Conservation (phyloP, 2,113 vertebrate species). For the Todiramphus saurophagus region DNA sequence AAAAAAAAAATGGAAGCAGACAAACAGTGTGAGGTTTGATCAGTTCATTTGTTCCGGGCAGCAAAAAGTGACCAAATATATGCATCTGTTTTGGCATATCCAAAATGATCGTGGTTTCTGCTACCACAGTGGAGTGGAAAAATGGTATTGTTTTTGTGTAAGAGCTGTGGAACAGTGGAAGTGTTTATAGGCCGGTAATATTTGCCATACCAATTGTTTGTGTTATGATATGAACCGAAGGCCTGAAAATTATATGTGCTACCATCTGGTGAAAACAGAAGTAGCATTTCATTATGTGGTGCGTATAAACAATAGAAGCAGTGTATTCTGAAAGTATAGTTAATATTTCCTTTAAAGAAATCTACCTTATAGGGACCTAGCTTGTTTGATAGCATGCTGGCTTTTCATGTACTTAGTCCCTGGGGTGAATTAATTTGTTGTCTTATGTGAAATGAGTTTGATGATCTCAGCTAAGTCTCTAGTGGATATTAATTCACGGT, state of each 20-base stretch:
- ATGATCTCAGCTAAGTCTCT: constrained; percentile 79
- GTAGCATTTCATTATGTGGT: constrained; percentile 71
- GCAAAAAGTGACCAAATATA: constrained; percentile 47
- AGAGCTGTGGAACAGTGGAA: constrained; percentile 18
- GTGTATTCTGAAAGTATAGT: constrained; percentile 59
- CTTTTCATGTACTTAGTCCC: constrained; percentile 70
- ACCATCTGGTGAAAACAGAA: constrained; percentile 72
- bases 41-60: constrained; percentile 39
- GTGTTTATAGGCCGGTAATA: constrained; percentile 60
- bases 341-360: constrained; percentile 68
- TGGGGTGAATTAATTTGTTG: constrained; percentile 80
- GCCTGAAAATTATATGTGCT: constrained; percentile 67
- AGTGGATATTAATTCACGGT: constrained; percentile 78
- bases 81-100: neutral
- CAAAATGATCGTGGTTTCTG: constrained; percentile 46
- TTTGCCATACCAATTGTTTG: constrained; percentile 69
- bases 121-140: constrained; percentile 34
- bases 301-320: constrained; percentile 49
- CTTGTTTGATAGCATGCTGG: constrained; percentile 47
- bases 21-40: constrained; percentile 48
- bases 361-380: constrained; percentile 60
- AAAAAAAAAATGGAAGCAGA: neutral
- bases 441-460: constrained; percentile 82
- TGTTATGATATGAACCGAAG: constrained; percentile 60
- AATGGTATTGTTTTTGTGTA: constrained; percentile 14